Percentiles rank a stretch among this genome's conserved stretches.
These are phyloP conservation scores for Acrossocheilus wenchowensis DNA, from an alignment of 2,797 vertebrate genomes.

Conservation along the genomic window DNA sequence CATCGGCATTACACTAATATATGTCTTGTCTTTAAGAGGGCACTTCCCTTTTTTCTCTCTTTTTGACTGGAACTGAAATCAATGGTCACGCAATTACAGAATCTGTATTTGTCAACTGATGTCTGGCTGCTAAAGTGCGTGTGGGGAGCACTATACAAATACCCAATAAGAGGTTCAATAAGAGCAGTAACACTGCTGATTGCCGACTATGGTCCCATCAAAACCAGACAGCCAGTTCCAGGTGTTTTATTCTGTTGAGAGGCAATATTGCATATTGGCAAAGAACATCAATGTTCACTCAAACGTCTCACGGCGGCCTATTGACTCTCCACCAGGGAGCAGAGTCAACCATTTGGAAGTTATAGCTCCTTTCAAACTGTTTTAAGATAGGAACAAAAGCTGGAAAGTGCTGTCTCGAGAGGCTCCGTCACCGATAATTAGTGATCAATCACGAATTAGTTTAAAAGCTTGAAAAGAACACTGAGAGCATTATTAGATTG, in stretches of 20 bases:
- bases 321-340: conserved; percentile 69
- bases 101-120: conserved; percentile 56
- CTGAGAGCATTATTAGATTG: conserved; percentile 75
- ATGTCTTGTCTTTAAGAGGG: conserved; percentile 53
- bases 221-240: conserved; percentile 54
- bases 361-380: conserved; percentile 67
- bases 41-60: conserved; percentile 53
- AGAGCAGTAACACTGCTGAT: conserved; percentile 55
- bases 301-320: conserved; percentile 66
- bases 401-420: conserved; percentile 63
- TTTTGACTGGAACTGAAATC: conserved; percentile 62
- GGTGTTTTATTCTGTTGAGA: conserved; percentile 65
- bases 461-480: conserved; percentile 78
- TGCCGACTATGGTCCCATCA: conserved; percentile 54
- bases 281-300: conserved; percentile 69
- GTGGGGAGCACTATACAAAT: conserved; percentile 58
- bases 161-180: conserved; percentile 60
- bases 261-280: conserved; percentile 68
- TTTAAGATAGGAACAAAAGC: conserved; percentile 60
- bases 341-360: conserved; percentile 69
- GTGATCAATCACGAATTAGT: conserved; percentile 79
- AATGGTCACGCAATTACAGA: conserved; percentile 63
- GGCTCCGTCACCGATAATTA: conserved; percentile 75
- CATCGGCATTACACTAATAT: conserved; percentile 54
- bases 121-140: conserved; percentile 51